phyloP scores from a whole-genome alignment of 1,140 invertebrate genomes.

The Nomia melanderi region DNA sequence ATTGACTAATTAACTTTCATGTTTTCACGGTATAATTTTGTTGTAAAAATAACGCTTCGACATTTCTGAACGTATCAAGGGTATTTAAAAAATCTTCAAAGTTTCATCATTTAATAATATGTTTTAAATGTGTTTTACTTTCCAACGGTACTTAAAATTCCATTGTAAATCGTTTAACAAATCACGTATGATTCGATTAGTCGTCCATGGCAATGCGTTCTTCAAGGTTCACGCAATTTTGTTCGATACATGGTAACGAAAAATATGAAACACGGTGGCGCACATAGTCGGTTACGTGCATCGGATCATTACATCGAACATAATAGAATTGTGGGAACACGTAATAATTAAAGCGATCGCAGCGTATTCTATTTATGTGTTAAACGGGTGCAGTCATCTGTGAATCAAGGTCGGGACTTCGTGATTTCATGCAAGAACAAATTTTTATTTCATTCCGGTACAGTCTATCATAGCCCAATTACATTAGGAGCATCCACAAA shows the following conservation, averaged over 20 bases:
- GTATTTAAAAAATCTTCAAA: too few species aligned
- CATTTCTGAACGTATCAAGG: neutral
- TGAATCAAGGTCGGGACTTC: conserved; percentile 34
- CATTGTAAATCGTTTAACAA: neutral
- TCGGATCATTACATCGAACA: conserved; percentile 44
- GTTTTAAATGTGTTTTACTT: too few species aligned
- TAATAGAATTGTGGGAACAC: conserved; percentile 74
- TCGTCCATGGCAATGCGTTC: conserved; percentile 24
- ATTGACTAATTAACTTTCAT: too few species aligned
- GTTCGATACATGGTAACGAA: conserved; percentile 17
- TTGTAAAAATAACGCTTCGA: too few species aligned
- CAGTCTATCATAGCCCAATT: neutral
- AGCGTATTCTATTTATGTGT: conserved; percentile 16
- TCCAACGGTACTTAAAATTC: too few species aligned
- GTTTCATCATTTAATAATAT: too few species aligned
- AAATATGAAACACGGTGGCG: conserved; percentile 13
- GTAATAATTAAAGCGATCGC: conserved; percentile 65
- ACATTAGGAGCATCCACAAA: too few species aligned
- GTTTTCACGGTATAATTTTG: too few species aligned
- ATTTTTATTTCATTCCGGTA: neutral
- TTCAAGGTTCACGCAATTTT: conserved; percentile 55
- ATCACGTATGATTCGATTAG: neutral
- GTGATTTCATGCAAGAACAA: neutral
- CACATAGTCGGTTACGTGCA: conserved; percentile 45
- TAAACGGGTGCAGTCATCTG: conserved; percentile 33